Percentiles rank a stretch among this genome's conserved stretches.
phyloP scores from a whole-genome alignment of 1,140 invertebrate species.

The Vanessa atalanta region DNA sequence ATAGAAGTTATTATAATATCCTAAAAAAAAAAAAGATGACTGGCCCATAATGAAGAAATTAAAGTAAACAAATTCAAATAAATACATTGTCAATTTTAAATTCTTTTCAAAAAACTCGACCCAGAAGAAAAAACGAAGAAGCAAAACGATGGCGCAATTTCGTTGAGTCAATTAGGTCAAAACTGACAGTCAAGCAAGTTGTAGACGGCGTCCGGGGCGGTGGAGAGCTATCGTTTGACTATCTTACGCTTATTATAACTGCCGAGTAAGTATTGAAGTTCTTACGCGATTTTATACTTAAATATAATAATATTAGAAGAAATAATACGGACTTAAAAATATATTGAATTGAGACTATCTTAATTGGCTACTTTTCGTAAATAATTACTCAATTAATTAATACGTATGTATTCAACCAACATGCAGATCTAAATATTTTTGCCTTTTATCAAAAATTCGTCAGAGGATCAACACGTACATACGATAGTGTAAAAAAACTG shows the following conservation, averaged over 20 bases:
- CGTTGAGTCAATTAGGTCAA: conserved; percentile 87
- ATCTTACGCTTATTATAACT: conserved; percentile 88
- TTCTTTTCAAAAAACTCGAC: background rate
- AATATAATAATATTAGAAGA: too few species aligned
- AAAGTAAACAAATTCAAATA: too few species aligned
- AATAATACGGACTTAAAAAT: too few species aligned
- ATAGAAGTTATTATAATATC: too few species aligned
- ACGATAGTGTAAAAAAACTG: background rate
- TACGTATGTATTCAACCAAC: too few species aligned
- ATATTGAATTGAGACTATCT: too few species aligned
- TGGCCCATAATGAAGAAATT: too few species aligned
- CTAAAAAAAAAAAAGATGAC: too few species aligned
- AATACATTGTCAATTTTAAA: background rate
- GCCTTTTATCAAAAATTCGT: background rate
- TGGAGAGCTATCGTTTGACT: conserved; percentile 92
- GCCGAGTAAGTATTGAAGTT: conserved; percentile 85
- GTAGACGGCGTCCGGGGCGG: conserved; percentile 89
- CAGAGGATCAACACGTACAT: too few species aligned
- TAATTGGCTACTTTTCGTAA: too few species aligned
- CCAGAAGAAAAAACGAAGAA: conserved; percentile 74
- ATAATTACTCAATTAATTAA: too few species aligned
- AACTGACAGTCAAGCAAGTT: conserved; percentile 92
- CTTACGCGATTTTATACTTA: background rate
- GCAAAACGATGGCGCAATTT: conserved; percentile 85
- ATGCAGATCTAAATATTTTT: background rate